These are phyloP conservation scores for Platygyra sinensis DNA, from an alignment of 64 coral and sea anemone genomes.

Conservation along the genomic window DNA sequence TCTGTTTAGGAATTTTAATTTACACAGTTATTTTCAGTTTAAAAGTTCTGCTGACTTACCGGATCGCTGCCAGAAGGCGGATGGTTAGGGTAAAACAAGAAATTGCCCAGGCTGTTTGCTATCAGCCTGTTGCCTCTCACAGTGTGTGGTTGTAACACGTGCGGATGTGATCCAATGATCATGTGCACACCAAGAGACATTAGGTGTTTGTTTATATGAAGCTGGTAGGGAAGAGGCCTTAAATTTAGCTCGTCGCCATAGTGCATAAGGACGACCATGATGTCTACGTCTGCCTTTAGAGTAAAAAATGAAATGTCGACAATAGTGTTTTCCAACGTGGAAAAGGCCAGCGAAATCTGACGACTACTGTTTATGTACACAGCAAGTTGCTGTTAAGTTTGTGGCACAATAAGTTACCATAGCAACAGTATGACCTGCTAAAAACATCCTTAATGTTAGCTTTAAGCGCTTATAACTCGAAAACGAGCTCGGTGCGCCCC, in stretches of 20 bases:
- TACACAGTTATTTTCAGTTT: neutral
- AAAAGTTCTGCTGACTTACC: neutral
- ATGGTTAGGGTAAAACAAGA: conserved; percentile 50
- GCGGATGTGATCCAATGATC: conserved; percentile 70
- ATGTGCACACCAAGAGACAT: conserved; percentile 59
- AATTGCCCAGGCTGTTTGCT: conserved; percentile 71
- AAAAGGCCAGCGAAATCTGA: no score
- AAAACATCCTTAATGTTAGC: no score
- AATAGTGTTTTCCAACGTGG: no score
- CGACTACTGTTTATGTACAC: no score
- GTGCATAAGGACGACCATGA: conserved; percentile 64
- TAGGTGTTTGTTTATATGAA: conserved; percentile 26
- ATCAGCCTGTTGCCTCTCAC: conserved; percentile 11
- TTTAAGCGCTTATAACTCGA: no score
- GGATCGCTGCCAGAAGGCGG: neutral
- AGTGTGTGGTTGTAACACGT: conserved; percentile 53
- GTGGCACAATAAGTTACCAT: no score
- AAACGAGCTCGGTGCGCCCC: no score
- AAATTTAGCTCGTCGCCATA: conserved; percentile 19
- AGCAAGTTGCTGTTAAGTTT: no score
- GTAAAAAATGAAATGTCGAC: no score
- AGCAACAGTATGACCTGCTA: no score
- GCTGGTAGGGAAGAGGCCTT: conserved; percentile 7
- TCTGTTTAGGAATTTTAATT: no score
- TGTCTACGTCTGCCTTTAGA: conserved; percentile 46